These are phyloP conservation scores for Aurelia aurita DNA, from an alignment of 30 jellyfish, hydroid and myxozoan species.

Conservation along the genomic window DNA sequence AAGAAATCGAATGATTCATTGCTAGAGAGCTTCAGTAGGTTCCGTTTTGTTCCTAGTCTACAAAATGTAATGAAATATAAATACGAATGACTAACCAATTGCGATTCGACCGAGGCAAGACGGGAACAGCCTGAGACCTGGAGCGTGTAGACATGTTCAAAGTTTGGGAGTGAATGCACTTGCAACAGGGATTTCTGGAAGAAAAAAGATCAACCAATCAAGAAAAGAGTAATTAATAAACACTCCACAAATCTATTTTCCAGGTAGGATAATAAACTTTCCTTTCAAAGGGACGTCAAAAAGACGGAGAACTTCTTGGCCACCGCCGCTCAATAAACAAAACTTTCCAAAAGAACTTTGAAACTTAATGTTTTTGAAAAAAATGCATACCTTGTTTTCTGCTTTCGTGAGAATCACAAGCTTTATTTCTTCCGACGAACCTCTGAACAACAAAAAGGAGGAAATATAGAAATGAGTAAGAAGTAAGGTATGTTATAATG, in stretches of 20 bases:
- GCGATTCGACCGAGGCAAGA: constrained; percentile 79
- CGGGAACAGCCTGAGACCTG: constrained; percentile 86
- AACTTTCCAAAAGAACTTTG: too few species aligned
- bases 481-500: neutral
- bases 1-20: too few species aligned
- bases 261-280: too few species aligned
- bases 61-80: too few species aligned
- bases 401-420: constrained; percentile 84
- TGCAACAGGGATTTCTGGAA: constrained; percentile 79
- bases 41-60: too few species aligned
- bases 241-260: too few species aligned
- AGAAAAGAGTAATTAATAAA: too few species aligned
- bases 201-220: neutral
- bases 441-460: constrained; percentile 28
- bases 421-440: constrained; percentile 74
- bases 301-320: too few species aligned
- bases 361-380: too few species aligned
- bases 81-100: constrained; percentile 60
- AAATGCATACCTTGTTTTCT: constrained; percentile 45
- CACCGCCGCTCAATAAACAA: too few species aligned
- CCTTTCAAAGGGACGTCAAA: too few species aligned
- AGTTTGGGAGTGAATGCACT: constrained; percentile 88
- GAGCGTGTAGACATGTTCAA: constrained; percentile 93
- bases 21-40: too few species aligned
- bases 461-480: neutral